A percentile compares a stretch with the other conserved stretches of the same genome.
phyloP scores from a whole-genome alignment of 2,113 vertebrate species.

The Nesogale talazaci region DNA sequence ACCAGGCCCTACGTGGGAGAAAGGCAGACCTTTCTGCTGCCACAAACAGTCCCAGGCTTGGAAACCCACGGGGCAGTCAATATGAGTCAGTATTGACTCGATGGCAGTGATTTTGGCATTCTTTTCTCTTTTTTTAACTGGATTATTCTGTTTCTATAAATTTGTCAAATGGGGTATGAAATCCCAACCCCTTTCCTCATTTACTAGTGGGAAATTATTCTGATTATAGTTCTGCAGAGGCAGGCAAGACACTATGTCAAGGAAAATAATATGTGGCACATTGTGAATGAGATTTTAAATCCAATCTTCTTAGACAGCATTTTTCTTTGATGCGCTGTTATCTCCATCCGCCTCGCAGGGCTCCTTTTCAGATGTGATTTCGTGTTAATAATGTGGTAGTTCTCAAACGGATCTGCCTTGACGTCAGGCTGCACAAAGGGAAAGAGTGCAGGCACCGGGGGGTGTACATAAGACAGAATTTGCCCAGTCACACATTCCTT shows the following conservation, averaged over 20 bases:
- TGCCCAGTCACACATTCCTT: constrained; percentile 11
- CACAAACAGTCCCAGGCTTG: too few relatives aligned
- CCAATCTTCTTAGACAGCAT: constrained; percentile 76
- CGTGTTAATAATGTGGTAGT: constrained; percentile 71
- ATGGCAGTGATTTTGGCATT: too few relatives aligned
- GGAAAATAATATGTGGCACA: constrained; percentile 65
- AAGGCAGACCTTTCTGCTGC: too few relatives aligned
- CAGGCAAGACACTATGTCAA: constrained; percentile 58
- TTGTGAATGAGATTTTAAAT: constrained; percentile 68
- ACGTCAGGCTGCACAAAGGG: not conserved
- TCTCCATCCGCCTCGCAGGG: constrained; percentile 44
- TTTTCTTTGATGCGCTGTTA: constrained; percentile 66
- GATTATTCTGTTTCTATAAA: constrained; percentile 51
- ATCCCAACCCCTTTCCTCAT: not conserved
- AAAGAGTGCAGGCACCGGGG: not conserved
- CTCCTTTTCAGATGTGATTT: constrained; percentile 64
- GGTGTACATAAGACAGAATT: not conserved
- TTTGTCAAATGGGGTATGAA: not conserved
- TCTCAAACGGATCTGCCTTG: constrained; percentile 44
- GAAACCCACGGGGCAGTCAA: too few relatives aligned
- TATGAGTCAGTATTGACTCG: too few relatives aligned
- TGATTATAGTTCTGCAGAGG: constrained; percentile 71
- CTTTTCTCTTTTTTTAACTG: not conserved
- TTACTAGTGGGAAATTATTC: constrained; percentile 49
- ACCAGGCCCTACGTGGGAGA: too few relatives aligned